A percentile compares a stretch with the other conserved stretches of the same genome.
phyloP scores from a whole-genome alignment of 1,140 invertebrate species.

The Limonius californicus region DNA sequence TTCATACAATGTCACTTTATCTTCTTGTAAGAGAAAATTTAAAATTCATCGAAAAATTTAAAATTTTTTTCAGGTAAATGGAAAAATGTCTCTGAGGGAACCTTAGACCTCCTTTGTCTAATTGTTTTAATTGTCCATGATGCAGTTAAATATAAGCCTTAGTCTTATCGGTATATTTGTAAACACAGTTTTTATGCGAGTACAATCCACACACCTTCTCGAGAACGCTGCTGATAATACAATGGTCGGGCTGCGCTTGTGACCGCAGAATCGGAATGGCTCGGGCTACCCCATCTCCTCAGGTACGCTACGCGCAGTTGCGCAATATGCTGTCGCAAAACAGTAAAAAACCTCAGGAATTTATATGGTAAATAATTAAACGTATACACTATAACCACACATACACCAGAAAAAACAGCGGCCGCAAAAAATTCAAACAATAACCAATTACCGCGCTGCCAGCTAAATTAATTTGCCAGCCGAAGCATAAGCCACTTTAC shows the following conservation, averaged over 20 bases:
- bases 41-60: too few species aligned
- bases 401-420: background rate
- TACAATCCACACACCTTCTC: conserved; percentile 17
- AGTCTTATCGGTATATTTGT: background rate
- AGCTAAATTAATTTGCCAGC: background rate
- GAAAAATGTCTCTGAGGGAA: too few species aligned
- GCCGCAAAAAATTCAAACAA: background rate
- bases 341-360: background rate
- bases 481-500: background rate
- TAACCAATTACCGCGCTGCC: background rate
- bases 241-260: conserved; percentile 20
- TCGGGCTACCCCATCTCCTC: conserved; percentile 26
- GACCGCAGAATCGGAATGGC: conserved; percentile 16
- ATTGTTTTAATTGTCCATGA: conserved; percentile 2
- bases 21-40: too few species aligned
- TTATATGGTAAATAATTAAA: background rate
- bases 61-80: too few species aligned
- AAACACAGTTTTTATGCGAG: conserved; percentile 15
- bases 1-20: too few species aligned
- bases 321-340: conserved; percentile 23
- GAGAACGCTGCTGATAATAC: conserved; percentile 19
- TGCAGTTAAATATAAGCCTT: background rate
- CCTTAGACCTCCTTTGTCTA: background rate
- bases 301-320: conserved; percentile 21
- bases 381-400: background rate